These are phyloP conservation scores for Rhamphomyia laevipes DNA, from an alignment of 2,888 invertebrate genomes.

Conservation along the genomic window DNA sequence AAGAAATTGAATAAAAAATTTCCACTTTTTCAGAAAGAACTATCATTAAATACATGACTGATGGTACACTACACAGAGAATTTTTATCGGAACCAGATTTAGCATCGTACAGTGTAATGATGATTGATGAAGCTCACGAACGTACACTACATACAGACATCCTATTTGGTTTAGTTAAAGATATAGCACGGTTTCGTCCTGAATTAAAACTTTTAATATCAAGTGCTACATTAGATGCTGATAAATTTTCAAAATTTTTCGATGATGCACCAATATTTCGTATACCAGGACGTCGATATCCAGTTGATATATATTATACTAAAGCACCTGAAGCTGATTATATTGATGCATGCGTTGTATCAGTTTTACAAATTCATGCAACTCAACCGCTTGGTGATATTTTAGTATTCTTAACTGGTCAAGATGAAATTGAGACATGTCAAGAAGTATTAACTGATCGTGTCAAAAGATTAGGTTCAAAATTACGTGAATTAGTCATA, in stretches of 20 bases:
- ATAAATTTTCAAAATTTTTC: slow-evolving; percentile 96
- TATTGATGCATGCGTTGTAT: slow-evolving; percentile 95
- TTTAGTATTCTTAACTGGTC: slow-evolving; percentile 90
- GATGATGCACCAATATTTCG: slow-evolving; percentile 97
- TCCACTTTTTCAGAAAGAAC: slow-evolving; percentile 59
- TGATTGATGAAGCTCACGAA: slow-evolving; percentile 99
- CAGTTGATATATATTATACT: slow-evolving; percentile 97
- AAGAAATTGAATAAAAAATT: neutral
- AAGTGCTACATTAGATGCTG: slow-evolving; percentile 94
- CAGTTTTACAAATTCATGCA: slow-evolving; percentile 94
- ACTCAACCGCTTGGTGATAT: slow-evolving; percentile 95
- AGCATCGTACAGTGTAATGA: slow-evolving; percentile 93
- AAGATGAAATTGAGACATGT: slow-evolving; percentile 84
- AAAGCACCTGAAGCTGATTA: slow-evolving; percentile 99
- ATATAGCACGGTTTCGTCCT: slow-evolving; percentile 83
- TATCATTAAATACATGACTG: slow-evolving; percentile 97
- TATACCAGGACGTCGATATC: slow-evolving; percentile 94
- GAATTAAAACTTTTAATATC: slow-evolving; percentile 95
- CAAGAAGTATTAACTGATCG: slow-evolving; percentile 83
- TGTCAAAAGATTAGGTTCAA: slow-evolving; percentile 81
- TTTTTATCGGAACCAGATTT: slow-evolving; percentile 96
- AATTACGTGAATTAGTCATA: slow-evolving; percentile 83
- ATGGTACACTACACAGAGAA: slow-evolving; percentile 94
- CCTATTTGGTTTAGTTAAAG: slow-evolving; percentile 92
- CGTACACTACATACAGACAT: slow-evolving; percentile 97